Evolutionary conservation across 2,888 invertebrate genomes (phyloP).

Genomic region (Diaphora mendica): DNA sequence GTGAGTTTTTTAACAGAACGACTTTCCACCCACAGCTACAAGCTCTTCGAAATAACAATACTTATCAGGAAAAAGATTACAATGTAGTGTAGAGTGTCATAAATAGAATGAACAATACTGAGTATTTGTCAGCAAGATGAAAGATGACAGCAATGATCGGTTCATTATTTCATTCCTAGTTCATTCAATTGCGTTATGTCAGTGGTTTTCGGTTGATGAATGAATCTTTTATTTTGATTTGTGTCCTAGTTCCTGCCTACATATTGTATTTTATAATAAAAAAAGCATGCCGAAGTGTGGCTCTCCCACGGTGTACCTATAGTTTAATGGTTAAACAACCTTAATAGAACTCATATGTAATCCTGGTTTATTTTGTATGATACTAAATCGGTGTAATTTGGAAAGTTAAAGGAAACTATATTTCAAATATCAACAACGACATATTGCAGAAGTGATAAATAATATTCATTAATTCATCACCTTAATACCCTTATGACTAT

Average conservation of each 20-base stretch:
- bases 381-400: background rate
- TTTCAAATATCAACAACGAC: constrained; percentile 42
- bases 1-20: constrained; percentile 51
- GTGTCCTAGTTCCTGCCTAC: background rate
- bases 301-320: too few relatives aligned
- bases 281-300: too few relatives aligned
- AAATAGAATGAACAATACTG: constrained; percentile 21
- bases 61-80: constrained; percentile 14
- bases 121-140: background rate
- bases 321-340: too few relatives aligned
- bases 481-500: constrained; percentile 45
- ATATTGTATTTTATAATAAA: background rate
- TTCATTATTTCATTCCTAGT: background rate
- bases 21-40: constrained; percentile 34
- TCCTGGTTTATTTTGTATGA: background rate
- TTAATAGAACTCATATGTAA: background rate
- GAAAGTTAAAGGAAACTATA: constrained; percentile 4
- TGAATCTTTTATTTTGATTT: background rate
- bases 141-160: constrained; percentile 8
- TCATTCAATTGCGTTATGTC: constrained; percentile 6
- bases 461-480: constrained; percentile 53
- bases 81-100: constrained; percentile 21
- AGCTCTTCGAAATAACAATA: constrained; percentile 22
- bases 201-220: constrained; percentile 21
- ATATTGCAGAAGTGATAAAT: constrained; percentile 53